Evolutionary conservation across 2,797 vertebrate species (phyloP).

Genomic region (Mastacembelus armatus): DNA sequence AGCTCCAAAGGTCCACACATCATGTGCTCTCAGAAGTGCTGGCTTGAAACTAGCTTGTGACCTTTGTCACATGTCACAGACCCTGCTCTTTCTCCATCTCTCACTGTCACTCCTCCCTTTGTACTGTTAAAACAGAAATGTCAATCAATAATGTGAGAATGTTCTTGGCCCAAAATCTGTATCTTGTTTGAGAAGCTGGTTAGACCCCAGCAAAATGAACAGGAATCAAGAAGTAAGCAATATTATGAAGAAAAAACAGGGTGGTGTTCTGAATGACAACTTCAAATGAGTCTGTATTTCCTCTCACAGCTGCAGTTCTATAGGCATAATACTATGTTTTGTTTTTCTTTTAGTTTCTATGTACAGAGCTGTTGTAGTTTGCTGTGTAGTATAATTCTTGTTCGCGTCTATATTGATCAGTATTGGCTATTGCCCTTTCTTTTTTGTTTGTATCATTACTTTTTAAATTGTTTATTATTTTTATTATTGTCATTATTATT

Average conservation of each 20-base stretch:
- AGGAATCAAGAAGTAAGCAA: background rate
- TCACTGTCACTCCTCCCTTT: conserved; percentile 2
- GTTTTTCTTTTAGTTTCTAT: background rate
- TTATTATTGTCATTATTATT: conserved; percentile 2
- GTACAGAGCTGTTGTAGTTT: no score
- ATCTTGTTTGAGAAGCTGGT: no score
- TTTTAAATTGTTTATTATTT: conserved; percentile 1
- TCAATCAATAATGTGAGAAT: background rate
- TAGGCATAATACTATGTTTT: background rate
- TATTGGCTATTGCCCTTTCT: no score
- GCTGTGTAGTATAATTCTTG: no score
- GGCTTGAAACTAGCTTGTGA: conserved; percentile 33
- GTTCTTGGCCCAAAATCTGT: background rate
- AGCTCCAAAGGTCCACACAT: conserved; percentile 6
- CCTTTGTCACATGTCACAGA: conserved; percentile 36
- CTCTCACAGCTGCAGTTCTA: no score
- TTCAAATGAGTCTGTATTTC: no score
- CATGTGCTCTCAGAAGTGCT: conserved; percentile 28
- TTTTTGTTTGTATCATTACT: no score
- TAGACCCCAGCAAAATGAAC: background rate
- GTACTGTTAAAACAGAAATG: background rate
- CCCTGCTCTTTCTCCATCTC: background rate
- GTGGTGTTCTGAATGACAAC: no score
- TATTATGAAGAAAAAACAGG: no score
- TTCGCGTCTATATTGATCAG: no score